Evolutionary conservation across 1,140 invertebrate genomes (phyloP).

Genomic region (Apis florea): DNA sequence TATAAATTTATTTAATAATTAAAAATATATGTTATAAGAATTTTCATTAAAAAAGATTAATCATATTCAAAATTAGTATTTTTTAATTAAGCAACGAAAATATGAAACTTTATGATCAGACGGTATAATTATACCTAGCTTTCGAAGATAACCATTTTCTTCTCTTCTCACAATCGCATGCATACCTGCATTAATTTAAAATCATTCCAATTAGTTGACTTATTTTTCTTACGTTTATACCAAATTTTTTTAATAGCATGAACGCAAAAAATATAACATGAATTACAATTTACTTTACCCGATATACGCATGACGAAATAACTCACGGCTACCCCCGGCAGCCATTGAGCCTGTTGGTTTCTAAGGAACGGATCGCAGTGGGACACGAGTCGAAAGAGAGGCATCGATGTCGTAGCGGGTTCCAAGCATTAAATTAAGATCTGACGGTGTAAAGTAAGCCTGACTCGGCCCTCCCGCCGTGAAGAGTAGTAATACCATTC

Average conservation of each 20-base stretch:
- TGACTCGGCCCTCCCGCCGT: slow-evolving; percentile 55
- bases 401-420: slow-evolving; percentile 30
- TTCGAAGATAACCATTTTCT: too few relatives aligned
- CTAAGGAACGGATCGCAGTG: slow-evolving; percentile 38
- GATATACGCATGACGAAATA: background rate
- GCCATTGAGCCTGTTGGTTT: slow-evolving; percentile 13
- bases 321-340: slow-evolving; percentile 4
- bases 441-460: slow-evolving; percentile 67
- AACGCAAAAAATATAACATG: background rate
- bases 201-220: background rate
- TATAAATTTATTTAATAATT: too few relatives aligned
- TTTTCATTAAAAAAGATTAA: too few relatives aligned
- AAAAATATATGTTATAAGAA: too few relatives aligned
- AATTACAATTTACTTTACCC: background rate
- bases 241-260: background rate
- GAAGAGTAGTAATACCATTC: slow-evolving; percentile 63
- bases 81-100: too few relatives aligned
- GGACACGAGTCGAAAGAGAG: slow-evolving; percentile 22
- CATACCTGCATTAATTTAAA: background rate
- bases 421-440: slow-evolving; percentile 64
- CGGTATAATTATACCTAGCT: too few relatives aligned
- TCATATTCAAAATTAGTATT: too few relatives aligned
- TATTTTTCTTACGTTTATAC: too few relatives aligned
- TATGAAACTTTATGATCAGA: too few relatives aligned
- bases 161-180: too few relatives aligned